Percentiles rank a stretch among this genome's conserved stretches.
These are phyloP conservation scores for Thomomys bottae DNA, from an alignment of 2,113 vertebrate genomes.

Conservation along the genomic window DNA sequence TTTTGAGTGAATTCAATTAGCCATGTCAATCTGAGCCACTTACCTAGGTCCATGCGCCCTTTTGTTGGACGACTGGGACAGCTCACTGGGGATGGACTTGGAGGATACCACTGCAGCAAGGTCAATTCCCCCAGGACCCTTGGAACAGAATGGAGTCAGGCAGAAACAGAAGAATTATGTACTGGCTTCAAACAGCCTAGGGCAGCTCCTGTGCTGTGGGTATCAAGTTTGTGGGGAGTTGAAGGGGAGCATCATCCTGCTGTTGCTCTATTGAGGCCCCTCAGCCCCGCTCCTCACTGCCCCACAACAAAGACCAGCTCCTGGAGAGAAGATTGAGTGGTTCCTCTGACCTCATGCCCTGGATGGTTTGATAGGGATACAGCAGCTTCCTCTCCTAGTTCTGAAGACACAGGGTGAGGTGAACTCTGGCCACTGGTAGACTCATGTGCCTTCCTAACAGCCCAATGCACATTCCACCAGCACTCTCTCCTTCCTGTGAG, in stretches of 20 bases:
- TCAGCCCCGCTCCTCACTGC: not conserved
- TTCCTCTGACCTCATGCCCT: not conserved
- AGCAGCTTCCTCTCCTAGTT: not conserved
- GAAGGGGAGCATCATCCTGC: not conserved
- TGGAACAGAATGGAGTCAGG: not conserved
- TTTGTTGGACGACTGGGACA: not conserved
- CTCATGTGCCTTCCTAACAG: not conserved
- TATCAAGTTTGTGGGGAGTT: not conserved
- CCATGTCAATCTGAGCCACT: not conserved
- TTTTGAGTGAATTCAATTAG: not conserved
- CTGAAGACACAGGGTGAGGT: not conserved
- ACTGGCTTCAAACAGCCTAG: not conserved
- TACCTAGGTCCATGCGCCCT: not conserved
- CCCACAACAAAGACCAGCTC: not conserved
- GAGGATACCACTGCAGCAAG: not conserved
- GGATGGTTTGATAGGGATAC: not conserved
- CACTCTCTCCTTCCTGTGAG: not conserved
- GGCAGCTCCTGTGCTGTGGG: not conserved
- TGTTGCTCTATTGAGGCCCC: not conserved
- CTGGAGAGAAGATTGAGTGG: not conserved
- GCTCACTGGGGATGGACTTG: rapidly evolving
- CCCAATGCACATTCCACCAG: not conserved
- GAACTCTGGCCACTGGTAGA: not conserved
- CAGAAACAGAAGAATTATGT: not conserved
- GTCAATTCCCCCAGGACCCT: not conserved